phyloP scores from a whole-genome alignment of 2,797 vertebrate genomes.

The Lacerta agilis region DNA sequence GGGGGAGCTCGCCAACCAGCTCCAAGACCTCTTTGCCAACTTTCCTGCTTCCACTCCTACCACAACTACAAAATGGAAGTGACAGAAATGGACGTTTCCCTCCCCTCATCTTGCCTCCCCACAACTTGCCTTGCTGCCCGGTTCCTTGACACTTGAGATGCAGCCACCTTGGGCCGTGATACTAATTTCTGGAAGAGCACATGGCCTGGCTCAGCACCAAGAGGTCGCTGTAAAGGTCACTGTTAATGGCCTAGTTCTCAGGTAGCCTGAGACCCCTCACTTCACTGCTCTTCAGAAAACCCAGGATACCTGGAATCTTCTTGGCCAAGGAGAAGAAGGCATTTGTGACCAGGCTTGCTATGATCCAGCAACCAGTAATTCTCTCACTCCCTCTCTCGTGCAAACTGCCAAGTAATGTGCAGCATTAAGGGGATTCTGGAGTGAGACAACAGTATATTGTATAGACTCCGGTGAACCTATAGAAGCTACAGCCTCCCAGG shows the following conservation, averaged over 20 bases:
- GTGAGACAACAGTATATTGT: background rate
- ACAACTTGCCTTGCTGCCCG: background rate
- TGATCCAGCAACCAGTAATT: background rate
- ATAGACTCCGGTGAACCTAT: background rate
- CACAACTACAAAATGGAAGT: background rate
- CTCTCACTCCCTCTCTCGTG: background rate
- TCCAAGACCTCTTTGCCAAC: background rate
- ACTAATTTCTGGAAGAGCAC: constrained; percentile 18
- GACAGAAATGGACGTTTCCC: background rate
- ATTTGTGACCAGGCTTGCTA: background rate
- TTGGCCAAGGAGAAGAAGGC: background rate
- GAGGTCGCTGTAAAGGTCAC: constrained; percentile 39
- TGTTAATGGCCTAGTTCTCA: constrained; percentile 10
- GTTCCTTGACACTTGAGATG: constrained; percentile 43
- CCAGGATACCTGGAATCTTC: background rate
- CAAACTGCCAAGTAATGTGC: no score
- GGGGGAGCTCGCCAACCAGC: background rate
- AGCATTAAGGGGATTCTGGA: background rate
- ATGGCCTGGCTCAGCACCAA: constrained; percentile 9
- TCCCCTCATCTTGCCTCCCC: background rate
- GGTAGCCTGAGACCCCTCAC: background rate
- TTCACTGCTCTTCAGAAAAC: background rate
- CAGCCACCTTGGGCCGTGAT: constrained; percentile 3
- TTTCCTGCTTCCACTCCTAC: background rate
- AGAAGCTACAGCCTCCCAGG: background rate